Evolutionary conservation across 1,140 invertebrate genomes (phyloP).

Genomic region (Nephila pilipes): DNA sequence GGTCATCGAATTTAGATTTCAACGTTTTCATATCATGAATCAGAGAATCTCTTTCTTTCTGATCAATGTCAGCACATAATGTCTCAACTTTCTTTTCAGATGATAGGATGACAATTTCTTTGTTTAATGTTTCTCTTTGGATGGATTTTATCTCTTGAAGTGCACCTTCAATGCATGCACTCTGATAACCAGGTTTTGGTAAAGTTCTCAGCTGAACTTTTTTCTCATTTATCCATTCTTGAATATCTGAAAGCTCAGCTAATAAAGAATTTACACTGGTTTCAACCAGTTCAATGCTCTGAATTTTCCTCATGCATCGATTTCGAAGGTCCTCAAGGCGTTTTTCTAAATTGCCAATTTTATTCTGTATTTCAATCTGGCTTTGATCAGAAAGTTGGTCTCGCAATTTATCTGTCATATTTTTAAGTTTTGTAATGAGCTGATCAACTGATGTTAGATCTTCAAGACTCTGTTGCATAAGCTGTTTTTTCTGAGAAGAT

Average conservation of each 20-base stretch:
- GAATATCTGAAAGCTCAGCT: slow-evolving; percentile 80
- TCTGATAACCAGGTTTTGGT: slow-evolving; percentile 86
- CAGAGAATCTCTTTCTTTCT: slow-evolving; percentile 87
- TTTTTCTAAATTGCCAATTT: slow-evolving; percentile 89
- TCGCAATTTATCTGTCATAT: slow-evolving; percentile 44
- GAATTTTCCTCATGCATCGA: slow-evolving; percentile 88
- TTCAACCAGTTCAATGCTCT: slow-evolving; percentile 83
- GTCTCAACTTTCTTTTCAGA: slow-evolving; percentile 90
- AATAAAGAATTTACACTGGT: slow-evolving; percentile 87
- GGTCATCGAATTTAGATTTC: slow-evolving; percentile 80
- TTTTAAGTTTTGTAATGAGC: slow-evolving; percentile 62
- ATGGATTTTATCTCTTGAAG: slow-evolving; percentile 79
- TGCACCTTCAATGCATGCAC: slow-evolving; percentile 78
- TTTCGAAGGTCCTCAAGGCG: slow-evolving; percentile 91
- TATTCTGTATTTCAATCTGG: slow-evolving; percentile 33
- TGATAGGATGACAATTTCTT: slow-evolving; percentile 90
- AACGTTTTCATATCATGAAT: slow-evolving; percentile 85
- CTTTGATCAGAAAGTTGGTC: slow-evolving; percentile 57
- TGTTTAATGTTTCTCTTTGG: slow-evolving; percentile 91
- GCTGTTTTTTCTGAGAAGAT: slow-evolving; percentile 62
- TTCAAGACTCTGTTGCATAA: slow-evolving; percentile 55
- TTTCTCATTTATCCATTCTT: slow-evolving; percentile 90
- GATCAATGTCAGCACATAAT: slow-evolving; percentile 92
- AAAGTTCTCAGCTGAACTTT: slow-evolving; percentile 83
- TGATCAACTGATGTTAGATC: slow-evolving; percentile 63